Conservation (phyloP, 2,888 invertebrate genomes). For the Acleris holmiana region DNA sequence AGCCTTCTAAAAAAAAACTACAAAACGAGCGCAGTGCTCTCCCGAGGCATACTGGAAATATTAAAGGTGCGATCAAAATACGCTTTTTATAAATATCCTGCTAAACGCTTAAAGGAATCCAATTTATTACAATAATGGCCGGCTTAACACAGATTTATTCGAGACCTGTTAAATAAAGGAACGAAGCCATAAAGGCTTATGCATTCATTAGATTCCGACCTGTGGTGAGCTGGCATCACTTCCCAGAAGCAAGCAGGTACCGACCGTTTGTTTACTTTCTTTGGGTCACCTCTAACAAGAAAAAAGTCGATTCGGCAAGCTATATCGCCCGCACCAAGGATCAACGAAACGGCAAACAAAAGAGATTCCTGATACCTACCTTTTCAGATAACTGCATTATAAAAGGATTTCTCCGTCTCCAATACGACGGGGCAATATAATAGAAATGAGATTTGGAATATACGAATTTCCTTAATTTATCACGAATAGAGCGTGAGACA, state of each 20-base stretch:
- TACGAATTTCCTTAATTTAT: constrained; percentile 31
- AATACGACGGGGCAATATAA: constrained; percentile 29
- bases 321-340: constrained; percentile 14
- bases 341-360: constrained; percentile 20
- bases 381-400: constrained; percentile 31
- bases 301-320: constrained; percentile 20
- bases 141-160: constrained; percentile 17
- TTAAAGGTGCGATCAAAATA: constrained; percentile 13
- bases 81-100: constrained; percentile 9
- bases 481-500: not conserved
- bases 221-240: constrained; percentile 47
- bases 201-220: constrained; percentile 35
- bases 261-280: constrained; percentile 48
- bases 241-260: constrained; percentile 58
- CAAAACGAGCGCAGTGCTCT: constrained; percentile 12
- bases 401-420: constrained; percentile 29
- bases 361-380: constrained; percentile 33
- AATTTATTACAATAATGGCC: constrained; percentile 15
- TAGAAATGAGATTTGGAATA: constrained; percentile 35
- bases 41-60: constrained; percentile 3
- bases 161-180: constrained; percentile 31
- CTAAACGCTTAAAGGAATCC: constrained; percentile 1
- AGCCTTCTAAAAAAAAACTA: too few relatives aligned
- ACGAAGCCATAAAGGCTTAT: constrained; percentile 28
- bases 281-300: constrained; percentile 23